Evolutionary conservation across 2,113 vertebrate genomes (phyloP).

Genomic region (Leucoraja erinaceus): DNA sequence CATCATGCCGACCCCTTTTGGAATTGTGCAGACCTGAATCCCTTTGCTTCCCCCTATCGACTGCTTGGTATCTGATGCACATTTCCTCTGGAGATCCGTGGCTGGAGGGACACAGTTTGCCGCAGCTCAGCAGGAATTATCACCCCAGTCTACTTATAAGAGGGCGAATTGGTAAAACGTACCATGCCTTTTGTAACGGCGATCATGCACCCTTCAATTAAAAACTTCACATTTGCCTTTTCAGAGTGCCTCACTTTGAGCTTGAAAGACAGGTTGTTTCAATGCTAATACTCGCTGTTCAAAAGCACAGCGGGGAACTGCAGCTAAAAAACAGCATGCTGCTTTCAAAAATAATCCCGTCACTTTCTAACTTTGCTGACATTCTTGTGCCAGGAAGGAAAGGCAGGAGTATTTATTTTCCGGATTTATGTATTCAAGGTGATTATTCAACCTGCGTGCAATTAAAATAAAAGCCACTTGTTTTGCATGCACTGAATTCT

Average conservation of each 20-base stretch:
- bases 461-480: neutral
- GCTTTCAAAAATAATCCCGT: conserved; percentile 17
- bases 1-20: too few relatives aligned
- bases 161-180: neutral
- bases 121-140: too few relatives aligned
- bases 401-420: neutral
- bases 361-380: neutral
- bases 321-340: neutral
- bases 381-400: neutral
- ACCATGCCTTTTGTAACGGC: neutral
- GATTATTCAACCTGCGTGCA: neutral
- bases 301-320: neutral
- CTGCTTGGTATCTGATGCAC: neutral
- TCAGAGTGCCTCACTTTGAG: neutral
- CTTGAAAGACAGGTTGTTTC: neutral
- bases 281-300: neutral
- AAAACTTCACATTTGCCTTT: neutral
- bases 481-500: neutral
- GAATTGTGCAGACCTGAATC: neutral
- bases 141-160: neutral
- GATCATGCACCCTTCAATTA: neutral
- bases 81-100: too few relatives aligned
- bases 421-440: neutral
- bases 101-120: neutral
- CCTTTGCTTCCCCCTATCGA: neutral